Base-by-base conservation (phyloP, 2,888 invertebrate genomes). In the Campoletis raptor region DNA sequence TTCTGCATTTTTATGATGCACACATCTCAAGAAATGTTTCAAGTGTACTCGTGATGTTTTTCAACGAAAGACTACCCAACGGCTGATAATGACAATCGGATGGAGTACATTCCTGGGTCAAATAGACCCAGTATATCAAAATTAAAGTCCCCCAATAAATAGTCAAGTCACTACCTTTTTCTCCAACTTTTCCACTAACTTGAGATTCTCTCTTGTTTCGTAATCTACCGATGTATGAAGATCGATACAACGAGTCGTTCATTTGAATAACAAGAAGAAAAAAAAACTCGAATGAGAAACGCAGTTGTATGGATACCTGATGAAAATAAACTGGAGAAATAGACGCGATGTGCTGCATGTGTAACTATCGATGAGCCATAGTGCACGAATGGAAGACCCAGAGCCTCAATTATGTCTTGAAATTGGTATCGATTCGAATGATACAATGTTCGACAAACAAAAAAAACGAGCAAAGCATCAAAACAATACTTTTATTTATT, bases 371-470 rank as follows among this genome's bases (percentile, higher is more conserved):
- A 24, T 61, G 30, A 61, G 57, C 24, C 57, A 61, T 30, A 61
- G 57, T 61, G 30, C 61, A 30, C 61, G 30, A 61, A 30, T 61
- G 30, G 61, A 61, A 61, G 61, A 61, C 61, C 61, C 61, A 30
- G 30, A 61, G 61, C 61, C 61, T 61, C 61, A 30, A 70, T 70
- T 61, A 57, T 74, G 40, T 74, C 42, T 40, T 61, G 40, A 40
- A 40, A 21, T 37, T 57, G 24, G 36, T 21, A 21, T 57, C 74
- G 21, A 61, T 74, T 57, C 61, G 61, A 30, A 61, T 10, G 54
- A 54, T 54, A 54, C 21, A 54, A 9, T 21, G 21, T 61, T 30
- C 6, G 30, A 30, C 61, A 5, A 52, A 52, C n/a, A 61, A 61
- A 61, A 61, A 61, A 61, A n/a, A 57, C 57, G 6, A 61, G 30